phyloP scores from a whole-genome alignment of 2,113 vertebrate species.

The Pseudois nayaur region DNA sequence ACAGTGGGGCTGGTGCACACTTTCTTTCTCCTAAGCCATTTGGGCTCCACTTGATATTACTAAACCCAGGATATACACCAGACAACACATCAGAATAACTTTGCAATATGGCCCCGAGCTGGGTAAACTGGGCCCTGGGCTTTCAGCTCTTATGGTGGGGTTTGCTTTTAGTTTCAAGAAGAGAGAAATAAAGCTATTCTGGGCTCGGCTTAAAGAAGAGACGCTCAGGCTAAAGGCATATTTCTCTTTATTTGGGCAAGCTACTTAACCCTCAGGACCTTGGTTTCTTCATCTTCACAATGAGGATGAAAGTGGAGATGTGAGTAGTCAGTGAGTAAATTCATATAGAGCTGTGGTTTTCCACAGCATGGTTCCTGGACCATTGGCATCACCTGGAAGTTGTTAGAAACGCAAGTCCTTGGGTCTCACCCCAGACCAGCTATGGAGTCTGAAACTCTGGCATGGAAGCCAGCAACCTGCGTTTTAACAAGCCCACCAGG shows the following conservation, averaged over 20 bases:
- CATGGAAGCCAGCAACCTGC: not conserved
- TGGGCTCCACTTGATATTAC: not conserved
- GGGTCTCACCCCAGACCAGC: not conserved
- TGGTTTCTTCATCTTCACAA: not conserved
- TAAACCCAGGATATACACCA: not conserved
- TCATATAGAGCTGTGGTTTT: not conserved
- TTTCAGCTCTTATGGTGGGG: not conserved
- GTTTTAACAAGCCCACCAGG: not conserved
- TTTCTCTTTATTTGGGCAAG: not conserved
- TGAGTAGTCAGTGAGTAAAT: not conserved
- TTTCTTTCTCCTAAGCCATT: not conserved
- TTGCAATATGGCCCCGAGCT: not conserved
- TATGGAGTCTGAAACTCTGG: not conserved
- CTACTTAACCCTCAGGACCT: not conserved
- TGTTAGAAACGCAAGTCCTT: not conserved
- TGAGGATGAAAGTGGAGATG: not conserved
- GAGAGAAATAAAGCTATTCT: not conserved
- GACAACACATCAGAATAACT: not conserved
- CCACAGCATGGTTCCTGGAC: not conserved
- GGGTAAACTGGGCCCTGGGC: not conserved
- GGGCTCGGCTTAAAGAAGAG: not conserved
- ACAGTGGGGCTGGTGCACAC: not conserved
- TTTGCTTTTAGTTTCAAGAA: not conserved
- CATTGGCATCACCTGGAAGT: not conserved
- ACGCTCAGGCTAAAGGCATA: not conserved